These are phyloP conservation scores for Gadopsis marmoratus DNA, from an alignment of 2,797 vertebrate species.

Conservation along the genomic window DNA sequence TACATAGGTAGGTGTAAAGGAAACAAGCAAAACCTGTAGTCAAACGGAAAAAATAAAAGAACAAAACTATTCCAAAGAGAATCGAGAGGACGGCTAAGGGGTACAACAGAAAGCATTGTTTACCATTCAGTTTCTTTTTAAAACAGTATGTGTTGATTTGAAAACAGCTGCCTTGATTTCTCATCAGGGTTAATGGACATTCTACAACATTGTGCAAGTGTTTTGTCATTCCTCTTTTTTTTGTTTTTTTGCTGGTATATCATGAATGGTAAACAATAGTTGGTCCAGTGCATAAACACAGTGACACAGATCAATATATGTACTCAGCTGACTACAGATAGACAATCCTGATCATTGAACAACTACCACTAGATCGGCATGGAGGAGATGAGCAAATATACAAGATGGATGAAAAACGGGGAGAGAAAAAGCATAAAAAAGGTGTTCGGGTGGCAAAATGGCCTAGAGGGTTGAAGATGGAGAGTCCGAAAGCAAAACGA, in stretches of 20 bases:
- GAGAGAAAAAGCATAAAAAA: neutral
- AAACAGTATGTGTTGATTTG: slow-evolving; percentile 91
- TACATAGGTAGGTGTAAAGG: slow-evolving; percentile 95
- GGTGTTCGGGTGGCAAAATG: slow-evolving; percentile 7
- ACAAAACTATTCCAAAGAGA: slow-evolving; percentile 91
- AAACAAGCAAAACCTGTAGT: slow-evolving; percentile 95
- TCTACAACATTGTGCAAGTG: slow-evolving; percentile 95
- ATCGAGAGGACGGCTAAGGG: slow-evolving; percentile 92
- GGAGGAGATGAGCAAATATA: slow-evolving; percentile 77
- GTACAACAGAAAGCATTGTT: slow-evolving; percentile 95
- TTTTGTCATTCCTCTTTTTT: slow-evolving; percentile 70
- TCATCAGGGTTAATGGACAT: slow-evolving; percentile 88
- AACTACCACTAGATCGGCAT: slow-evolving; percentile 81
- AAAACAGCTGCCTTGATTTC: slow-evolving; percentile 95
- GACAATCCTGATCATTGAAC: slow-evolving; percentile 85
- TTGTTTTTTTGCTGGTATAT: slow-evolving; percentile 91
- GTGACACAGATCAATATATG: slow-evolving; percentile 86
- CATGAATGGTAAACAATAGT: slow-evolving; percentile 96
- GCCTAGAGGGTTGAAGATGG: slow-evolving; percentile 27
- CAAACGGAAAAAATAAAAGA: slow-evolving; percentile 84
- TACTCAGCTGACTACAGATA: slow-evolving; percentile 85
- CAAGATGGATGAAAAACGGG: slow-evolving; percentile 69
- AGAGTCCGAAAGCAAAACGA: slow-evolving; percentile 19
- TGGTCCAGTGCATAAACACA: slow-evolving; percentile 95
- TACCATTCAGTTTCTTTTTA: slow-evolving; percentile 91